These are phyloP conservation scores for Hiodon alosoides DNA, from an alignment of 2,113 vertebrate genomes.

Conservation along the genomic window DNA sequence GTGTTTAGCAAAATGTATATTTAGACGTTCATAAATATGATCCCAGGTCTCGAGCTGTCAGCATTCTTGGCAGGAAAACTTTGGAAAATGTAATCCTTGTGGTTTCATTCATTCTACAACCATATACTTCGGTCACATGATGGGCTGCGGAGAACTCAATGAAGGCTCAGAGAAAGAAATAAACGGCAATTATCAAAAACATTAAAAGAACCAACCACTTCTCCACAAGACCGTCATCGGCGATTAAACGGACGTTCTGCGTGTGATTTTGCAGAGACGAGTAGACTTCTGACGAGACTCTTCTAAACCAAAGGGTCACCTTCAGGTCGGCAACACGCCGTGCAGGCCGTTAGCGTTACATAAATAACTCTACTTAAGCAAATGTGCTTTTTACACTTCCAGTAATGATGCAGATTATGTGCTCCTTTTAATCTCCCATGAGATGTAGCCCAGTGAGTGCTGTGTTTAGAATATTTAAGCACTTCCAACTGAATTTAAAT, in stretches of 20 bases:
- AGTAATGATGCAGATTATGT: constrained; percentile 39
- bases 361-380: constrained; percentile 30
- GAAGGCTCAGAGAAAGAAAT: background rate
- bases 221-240: background rate
- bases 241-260: background rate
- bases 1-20: constrained; percentile 8
- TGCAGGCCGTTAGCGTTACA: background rate
- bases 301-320: background rate
- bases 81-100: constrained; percentile 32
- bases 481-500: constrained; percentile 41
- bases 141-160: constrained; percentile 11
- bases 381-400: constrained; percentile 11
- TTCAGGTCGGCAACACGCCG: too few relatives aligned
- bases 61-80: background rate
- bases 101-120: constrained; percentile 30
- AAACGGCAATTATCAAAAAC: constrained; percentile 19
- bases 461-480: constrained; percentile 37
- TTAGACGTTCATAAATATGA: constrained; percentile 12
- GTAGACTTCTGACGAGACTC: background rate
- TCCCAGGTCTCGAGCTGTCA: constrained; percentile 4
- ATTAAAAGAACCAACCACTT: background rate
- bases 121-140: constrained; percentile 27
- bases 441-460: constrained; percentile 30
- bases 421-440: constrained; percentile 41
- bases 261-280: background rate